Percentiles rank a stretch among this genome's conserved stretches.
phyloP scores from a whole-genome alignment of 2,888 invertebrate species.

The Nysson spinosus region DNA sequence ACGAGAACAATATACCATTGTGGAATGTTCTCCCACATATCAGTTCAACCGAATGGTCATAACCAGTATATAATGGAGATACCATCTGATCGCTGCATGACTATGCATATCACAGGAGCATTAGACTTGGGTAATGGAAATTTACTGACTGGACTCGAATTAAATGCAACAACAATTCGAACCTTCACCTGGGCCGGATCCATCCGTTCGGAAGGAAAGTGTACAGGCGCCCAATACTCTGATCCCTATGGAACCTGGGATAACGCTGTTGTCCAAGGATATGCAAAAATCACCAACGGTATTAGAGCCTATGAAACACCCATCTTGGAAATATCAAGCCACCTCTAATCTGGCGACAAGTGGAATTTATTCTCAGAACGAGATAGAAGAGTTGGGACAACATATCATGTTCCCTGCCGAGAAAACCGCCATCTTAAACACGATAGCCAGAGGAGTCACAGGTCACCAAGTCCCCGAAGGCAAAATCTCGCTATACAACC shows the following conservation, averaged over 20 bases:
- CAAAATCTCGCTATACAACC: no score
- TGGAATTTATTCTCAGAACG: no score
- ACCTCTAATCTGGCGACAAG: no score
- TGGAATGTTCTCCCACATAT: constrained; percentile 5
- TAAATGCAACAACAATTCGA: not conserved
- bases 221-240: not conserved
- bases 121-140: not conserved
- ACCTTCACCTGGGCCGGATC: not conserved
- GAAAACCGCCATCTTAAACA: no score
- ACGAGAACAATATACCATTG: constrained; percentile 3
- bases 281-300: no score
- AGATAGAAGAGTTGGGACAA: no score
- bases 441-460: no score
- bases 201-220: not conserved
- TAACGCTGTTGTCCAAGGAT: not conserved
- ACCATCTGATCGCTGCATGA: not conserved
- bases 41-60: not conserved
- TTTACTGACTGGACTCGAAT: not conserved
- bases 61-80: not conserved
- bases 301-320: no score
- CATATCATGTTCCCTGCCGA: no score
- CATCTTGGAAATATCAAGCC: no score
- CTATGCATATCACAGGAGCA: not conserved
- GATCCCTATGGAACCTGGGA: no score
- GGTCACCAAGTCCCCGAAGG: no score